A percentile compares a stretch with the other conserved stretches of the same genome.
Evolutionary conservation across 2,797 vertebrate genomes (phyloP).

Genomic region (Graptemys geographica): DNA sequence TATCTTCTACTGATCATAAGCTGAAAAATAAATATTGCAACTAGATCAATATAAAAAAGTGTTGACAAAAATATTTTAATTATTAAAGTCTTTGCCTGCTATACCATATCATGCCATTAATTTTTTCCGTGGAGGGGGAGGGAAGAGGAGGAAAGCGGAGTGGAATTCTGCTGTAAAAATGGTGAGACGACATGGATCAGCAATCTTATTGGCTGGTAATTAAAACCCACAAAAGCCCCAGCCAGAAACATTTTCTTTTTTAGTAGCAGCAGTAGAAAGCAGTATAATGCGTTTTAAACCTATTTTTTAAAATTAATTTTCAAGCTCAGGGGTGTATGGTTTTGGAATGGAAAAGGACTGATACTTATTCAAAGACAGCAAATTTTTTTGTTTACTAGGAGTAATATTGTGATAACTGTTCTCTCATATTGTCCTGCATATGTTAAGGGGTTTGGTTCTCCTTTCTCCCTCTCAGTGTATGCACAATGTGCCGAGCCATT

Average conservation of each 20-base stretch:
- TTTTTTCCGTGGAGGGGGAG: not conserved
- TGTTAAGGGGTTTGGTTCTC: not conserved
- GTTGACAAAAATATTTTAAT: not conserved
- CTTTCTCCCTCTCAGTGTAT: too few relatives aligned
- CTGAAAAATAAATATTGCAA: conserved; percentile 9
- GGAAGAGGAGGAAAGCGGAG: not conserved
- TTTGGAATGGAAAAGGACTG: not conserved
- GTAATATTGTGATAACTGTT: conserved; percentile 25
- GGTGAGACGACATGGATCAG: not conserved
- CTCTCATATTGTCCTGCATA: not conserved
- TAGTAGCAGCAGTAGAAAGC: not conserved
- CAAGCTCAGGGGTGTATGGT: not conserved
- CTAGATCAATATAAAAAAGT: not conserved
- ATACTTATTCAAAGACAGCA: not conserved
- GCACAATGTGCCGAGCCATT: too few relatives aligned
- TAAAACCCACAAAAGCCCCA: not conserved
- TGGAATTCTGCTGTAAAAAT: conserved; percentile 3
- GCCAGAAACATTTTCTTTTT: not conserved
- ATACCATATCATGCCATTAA: not conserved
- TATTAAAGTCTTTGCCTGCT: not conserved
- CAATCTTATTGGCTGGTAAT: not conserved
- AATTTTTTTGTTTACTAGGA: not conserved
- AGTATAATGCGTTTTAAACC: not conserved
- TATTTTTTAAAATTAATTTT: not conserved
- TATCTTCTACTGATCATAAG: not conserved